Percentiles rank a stretch among this genome's conserved stretches.
Conservation (phyloP, 1,140 invertebrate genomes). For the Psix sp. region DNA sequence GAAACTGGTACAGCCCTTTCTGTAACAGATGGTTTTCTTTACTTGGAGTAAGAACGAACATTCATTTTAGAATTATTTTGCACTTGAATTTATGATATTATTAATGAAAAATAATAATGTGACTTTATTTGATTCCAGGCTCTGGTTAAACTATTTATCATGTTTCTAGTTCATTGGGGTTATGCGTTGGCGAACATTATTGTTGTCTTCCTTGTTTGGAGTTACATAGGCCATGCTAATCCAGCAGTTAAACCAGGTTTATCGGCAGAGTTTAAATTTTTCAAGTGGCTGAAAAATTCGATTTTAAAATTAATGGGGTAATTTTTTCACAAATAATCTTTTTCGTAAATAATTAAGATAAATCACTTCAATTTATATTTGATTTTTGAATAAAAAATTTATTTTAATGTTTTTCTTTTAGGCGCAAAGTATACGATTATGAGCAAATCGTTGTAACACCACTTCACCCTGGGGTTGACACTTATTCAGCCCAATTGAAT, state of each 20-base stretch:
- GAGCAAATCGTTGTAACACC: conserved; percentile 95
- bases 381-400: neutral
- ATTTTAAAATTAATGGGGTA: conserved; percentile 89
- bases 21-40: conserved; percentile 96
- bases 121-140: conserved; percentile 82
- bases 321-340: conserved; percentile 65
- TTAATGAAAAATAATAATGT: too few relatives aligned
- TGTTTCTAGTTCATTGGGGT: conserved; percentile 95
- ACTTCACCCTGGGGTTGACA: conserved; percentile 87
- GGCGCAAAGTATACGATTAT: conserved; percentile 86
- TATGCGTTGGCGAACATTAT: conserved; percentile 90
- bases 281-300: conserved; percentile 87
- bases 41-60: conserved; percentile 85
- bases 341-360: conserved; percentile 62
- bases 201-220: conserved; percentile 90
- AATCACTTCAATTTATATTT: conserved; percentile 5
- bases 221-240: conserved; percentile 95
- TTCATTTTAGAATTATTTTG: too few relatives aligned
- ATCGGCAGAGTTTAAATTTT: conserved; percentile 91
- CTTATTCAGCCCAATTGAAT: conserved; percentile 90
- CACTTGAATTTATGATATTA: too few relatives aligned
- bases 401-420: conserved; percentile 63
- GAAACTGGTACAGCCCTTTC: conserved; percentile 94
- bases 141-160: conserved; percentile 90
- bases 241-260: conserved; percentile 94